phyloP scores from a whole-genome alignment of 64 coral and sea anemone genomes.

The Cladopsammia gracilis region DNA sequence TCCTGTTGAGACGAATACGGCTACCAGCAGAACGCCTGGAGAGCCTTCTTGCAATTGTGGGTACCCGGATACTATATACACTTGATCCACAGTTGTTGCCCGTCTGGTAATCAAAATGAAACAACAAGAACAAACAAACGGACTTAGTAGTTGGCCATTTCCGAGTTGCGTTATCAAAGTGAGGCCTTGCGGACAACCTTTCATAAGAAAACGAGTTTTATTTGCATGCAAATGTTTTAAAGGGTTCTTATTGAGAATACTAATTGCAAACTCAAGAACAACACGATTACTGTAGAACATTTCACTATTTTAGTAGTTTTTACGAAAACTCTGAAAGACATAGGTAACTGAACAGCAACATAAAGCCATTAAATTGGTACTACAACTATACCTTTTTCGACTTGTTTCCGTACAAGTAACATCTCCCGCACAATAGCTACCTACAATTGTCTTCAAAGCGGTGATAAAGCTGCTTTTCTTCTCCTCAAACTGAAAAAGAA shows the following conservation, averaged over 20 bases:
- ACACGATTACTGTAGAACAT: too few species aligned
- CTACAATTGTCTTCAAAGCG: neutral
- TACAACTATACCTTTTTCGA: neutral
- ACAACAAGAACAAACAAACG: neutral
- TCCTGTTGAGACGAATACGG: neutral
- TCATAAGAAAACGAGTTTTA: too few species aligned
- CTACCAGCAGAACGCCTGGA: neutral
- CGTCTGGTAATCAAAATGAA: neutral
- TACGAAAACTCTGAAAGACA: too few species aligned
- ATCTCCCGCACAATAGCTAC: neutral
- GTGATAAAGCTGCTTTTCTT: neutral
- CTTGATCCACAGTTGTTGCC: neutral
- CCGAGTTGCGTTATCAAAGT: too few species aligned
- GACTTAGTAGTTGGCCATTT: too few species aligned
- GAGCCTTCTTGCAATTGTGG: neutral
- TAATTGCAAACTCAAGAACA: too few species aligned
- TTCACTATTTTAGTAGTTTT: too few species aligned
- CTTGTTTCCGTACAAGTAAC: neutral
- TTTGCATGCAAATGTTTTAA: too few species aligned
- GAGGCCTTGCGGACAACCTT: too few species aligned
- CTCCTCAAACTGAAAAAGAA: conserved; percentile 1
- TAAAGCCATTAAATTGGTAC: neutral
- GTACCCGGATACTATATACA: neutral
- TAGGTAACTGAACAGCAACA: neutral
- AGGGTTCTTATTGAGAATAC: too few species aligned